Evolutionary conservation across 2,888 invertebrate genomes (phyloP).

Genomic region (Enchytraeus crypticus): DNA sequence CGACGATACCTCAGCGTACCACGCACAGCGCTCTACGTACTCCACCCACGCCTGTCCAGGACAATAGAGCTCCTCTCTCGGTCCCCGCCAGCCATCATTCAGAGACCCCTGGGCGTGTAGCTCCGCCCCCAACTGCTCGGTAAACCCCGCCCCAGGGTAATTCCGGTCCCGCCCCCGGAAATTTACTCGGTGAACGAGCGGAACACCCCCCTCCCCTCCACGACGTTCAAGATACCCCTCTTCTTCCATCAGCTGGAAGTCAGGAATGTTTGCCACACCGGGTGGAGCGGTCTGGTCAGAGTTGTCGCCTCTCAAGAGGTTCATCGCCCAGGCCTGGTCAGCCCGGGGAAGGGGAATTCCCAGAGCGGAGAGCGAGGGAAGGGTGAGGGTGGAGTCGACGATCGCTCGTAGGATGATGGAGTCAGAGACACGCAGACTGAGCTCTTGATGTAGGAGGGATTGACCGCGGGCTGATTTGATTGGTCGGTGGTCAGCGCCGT

Average conservation of each 20-base stretch:
- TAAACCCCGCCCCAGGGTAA: no score
- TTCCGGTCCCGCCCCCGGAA: no score
- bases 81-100: background rate
- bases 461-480: slow-evolving; percentile 36
- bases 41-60: slow-evolving; percentile 1
- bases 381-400: slow-evolving; percentile 32
- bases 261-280: no score
- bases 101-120: no score
- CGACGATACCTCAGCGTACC: slow-evolving; percentile 36
- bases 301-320: no score
- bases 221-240: no score
- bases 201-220: no score
- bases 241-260: no score
- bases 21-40: slow-evolving; percentile 27
- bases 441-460: slow-evolving; percentile 36
- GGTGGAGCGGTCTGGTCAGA: background rate
- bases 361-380: slow-evolving; percentile 34
- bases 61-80: slow-evolving; percentile 8
- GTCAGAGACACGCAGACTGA: slow-evolving; percentile 26
- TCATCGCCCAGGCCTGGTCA: no score
- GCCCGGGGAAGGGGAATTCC: slow-evolving; percentile 10
- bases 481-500: slow-evolving; percentile 35
- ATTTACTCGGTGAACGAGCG: no score
- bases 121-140: no score
- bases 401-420: slow-evolving; percentile 29